Conservation (phyloP, 2,888 invertebrate genomes). For the Tetramorium bicarinatum region DNA sequence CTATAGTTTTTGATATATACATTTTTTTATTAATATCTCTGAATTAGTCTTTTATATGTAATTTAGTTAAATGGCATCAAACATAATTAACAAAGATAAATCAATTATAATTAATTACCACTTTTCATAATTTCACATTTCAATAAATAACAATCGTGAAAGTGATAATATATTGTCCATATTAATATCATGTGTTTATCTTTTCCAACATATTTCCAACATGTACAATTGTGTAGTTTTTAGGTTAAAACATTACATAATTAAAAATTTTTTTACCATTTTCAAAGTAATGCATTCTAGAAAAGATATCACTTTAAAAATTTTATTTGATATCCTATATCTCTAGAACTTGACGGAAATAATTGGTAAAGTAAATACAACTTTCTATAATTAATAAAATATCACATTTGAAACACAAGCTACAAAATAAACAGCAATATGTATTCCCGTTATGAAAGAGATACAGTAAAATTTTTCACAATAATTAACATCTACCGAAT, state of each 20-base stretch:
- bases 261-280: neutral
- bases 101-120: neutral
- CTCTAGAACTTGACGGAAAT: neutral
- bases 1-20: neutral
- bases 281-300: neutral
- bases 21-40: slow-evolving; percentile 4
- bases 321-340: neutral
- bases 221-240: neutral
- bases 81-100: neutral
- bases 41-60: neutral
- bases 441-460: neutral
- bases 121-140: neutral
- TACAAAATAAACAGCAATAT: slow-evolving; percentile 9
- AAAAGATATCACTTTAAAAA: neutral
- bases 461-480: neutral
- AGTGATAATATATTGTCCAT: neutral
- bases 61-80: neutral
- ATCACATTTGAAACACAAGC: neutral
- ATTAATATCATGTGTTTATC: neutral
- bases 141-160: slow-evolving; percentile 12
- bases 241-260: neutral
- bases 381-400: neutral
- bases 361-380: neutral
- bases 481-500: slow-evolving; percentile 15
- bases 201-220: neutral